Evolutionary conservation across 2,797 vertebrate genomes (phyloP).

Genomic region (Gymnocypris eckloni): DNA sequence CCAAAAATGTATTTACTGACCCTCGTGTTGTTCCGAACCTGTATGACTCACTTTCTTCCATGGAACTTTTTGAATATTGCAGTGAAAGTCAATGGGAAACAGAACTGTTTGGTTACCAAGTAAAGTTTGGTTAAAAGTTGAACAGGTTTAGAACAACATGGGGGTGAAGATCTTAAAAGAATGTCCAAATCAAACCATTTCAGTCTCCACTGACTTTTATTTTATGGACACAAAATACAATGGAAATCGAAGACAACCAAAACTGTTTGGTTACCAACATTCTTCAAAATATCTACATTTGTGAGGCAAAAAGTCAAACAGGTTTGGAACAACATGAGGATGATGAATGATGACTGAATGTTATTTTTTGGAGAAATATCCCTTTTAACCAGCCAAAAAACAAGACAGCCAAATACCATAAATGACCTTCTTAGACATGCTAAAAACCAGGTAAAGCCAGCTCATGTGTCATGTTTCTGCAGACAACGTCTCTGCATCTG

Average conservation of each 20-base stretch:
- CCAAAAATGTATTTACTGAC: neutral
- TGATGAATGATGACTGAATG: neutral
- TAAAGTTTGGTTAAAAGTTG: neutral
- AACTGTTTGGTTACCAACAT: neutral
- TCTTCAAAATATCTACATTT: neutral
- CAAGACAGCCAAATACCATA: neutral
- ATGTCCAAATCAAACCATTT: neutral
- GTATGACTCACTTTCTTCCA: too few relatives aligned
- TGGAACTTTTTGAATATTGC: neutral
- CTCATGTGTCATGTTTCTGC: neutral
- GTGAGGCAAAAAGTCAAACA: neutral
- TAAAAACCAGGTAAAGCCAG: neutral
- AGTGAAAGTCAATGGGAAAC: neutral
- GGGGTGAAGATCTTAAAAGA: neutral
- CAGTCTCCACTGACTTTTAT: neutral
- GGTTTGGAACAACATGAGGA: neutral
- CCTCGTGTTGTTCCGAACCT: neutral
- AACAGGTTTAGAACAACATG: neutral
- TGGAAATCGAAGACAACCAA: neutral
- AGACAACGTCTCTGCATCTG: slow-evolving; percentile 9
- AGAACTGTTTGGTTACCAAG: neutral
- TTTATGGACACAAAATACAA: neutral
- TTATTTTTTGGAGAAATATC: neutral
- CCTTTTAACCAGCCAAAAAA: neutral
- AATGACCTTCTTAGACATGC: neutral